phyloP scores from a whole-genome alignment of 2,113 vertebrate genomes.

The Periophthalmodon schlosseri region DNA sequence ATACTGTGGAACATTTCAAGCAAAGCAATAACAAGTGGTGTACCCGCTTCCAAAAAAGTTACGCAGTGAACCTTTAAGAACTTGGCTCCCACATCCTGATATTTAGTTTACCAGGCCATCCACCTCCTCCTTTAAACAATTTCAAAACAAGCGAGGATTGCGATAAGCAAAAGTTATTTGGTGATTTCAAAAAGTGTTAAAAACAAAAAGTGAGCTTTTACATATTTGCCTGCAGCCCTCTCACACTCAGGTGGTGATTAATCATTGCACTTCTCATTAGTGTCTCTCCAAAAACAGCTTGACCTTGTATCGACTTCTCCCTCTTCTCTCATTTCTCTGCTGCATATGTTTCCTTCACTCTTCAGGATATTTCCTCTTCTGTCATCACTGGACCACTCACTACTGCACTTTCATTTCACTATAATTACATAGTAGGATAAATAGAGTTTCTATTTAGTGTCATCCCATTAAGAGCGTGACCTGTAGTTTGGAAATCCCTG shows the following conservation, averaged over 20 bases:
- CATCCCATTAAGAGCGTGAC: neutral
- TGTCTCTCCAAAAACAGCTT: conserved; percentile 3
- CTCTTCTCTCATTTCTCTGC: neutral
- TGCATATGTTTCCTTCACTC: neutral
- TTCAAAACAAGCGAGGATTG: neutral
- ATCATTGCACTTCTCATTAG: conserved; percentile 8
- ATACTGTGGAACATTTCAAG: no score
- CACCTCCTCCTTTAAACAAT: neutral
- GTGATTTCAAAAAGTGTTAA: neutral
- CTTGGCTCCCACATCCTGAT: no score
- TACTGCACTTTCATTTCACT: neutral
- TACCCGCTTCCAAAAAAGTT: no score
- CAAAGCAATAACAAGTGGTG: no score
- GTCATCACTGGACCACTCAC: neutral
- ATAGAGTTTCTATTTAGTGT: neutral
- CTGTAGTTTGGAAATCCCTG: neutral
- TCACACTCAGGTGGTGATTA: conserved; percentile 1
- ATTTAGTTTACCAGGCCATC: no score
- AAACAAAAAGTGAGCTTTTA: neutral
- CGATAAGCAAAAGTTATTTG: neutral
- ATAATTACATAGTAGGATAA: conserved; percentile 1
- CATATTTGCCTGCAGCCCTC: neutral
- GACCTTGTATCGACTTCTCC: neutral
- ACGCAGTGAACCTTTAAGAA: no score
- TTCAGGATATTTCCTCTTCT: neutral